Conservation (phyloP, 2,797 vertebrate species). For the Vipera ursinii region DNA sequence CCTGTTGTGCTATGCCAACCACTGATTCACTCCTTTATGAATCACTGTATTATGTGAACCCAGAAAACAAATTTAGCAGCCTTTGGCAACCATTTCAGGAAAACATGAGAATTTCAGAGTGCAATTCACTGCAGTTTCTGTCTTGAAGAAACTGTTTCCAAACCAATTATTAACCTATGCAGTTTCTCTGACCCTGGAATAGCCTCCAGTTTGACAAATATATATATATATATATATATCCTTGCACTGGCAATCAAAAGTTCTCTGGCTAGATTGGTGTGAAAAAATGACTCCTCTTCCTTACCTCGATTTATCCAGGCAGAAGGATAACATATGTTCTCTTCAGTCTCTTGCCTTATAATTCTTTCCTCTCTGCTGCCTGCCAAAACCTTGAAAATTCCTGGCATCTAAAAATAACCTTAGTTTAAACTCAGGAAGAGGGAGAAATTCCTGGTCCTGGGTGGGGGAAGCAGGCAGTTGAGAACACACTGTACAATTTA, state of each 20-base stretch:
- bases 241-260: neutral
- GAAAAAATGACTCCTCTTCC: neutral
- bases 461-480: too few species aligned
- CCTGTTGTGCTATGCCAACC: neutral
- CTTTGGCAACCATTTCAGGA: neutral
- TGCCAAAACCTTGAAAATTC: neutral
- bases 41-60: neutral
- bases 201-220: neutral
- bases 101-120: neutral
- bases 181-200: neutral
- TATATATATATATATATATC: too few species aligned
- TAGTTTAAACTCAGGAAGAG: neutral
- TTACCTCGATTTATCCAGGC: neutral
- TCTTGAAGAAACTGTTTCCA: neutral
- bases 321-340: neutral
- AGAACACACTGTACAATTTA: neutral
- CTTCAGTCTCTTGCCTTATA: too few species aligned
- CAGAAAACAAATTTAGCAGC: neutral
- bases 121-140: neutral
- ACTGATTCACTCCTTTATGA: neutral
- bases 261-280: neutral
- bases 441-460: neutral
- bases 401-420: conserved; percentile 19
- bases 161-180: neutral
- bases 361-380: neutral